Evolutionary conservation across 2,888 invertebrate genomes (phyloP).

Genomic region (Itoplectis maculator): DNA sequence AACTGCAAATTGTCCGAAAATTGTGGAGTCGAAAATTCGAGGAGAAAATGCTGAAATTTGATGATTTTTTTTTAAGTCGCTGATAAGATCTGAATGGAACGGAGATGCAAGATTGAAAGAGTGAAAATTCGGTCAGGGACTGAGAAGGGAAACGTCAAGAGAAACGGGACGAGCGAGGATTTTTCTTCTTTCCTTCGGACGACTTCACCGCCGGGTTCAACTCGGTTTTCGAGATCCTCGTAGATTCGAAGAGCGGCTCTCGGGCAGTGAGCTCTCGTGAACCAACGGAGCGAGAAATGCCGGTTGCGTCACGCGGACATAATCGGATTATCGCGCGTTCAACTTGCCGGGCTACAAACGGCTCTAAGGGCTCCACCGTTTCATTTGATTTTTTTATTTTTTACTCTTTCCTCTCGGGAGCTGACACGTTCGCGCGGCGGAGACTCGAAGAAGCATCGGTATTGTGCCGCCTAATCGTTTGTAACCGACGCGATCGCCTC

Average conservation of each 20-base stretch:
- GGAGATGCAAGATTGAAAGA: too few species aligned
- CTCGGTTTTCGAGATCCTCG: background rate
- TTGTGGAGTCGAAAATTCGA: too few species aligned
- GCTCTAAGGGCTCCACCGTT: constrained; percentile 30
- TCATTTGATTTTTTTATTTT: constrained; percentile 42
- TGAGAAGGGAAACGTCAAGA: too few species aligned
- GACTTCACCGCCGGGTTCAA: too few species aligned
- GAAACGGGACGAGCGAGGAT: too few species aligned
- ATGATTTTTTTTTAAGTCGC: too few species aligned
- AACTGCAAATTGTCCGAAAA: too few species aligned
- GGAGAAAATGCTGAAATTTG: too few species aligned
- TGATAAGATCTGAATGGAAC: too few species aligned
- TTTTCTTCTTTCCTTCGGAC: too few species aligned
- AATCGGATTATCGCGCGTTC: constrained; percentile 68
- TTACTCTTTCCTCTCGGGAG: background rate
- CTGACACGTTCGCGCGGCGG: constrained; percentile 17
- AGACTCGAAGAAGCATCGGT: constrained; percentile 20
- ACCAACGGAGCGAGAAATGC: constrained; percentile 28
- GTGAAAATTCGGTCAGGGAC: too few species aligned
- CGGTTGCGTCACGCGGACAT: constrained; percentile 66
- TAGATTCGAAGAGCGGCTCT: constrained; percentile 24
- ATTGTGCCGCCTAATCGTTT: constrained; percentile 23
- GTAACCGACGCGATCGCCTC: constrained; percentile 43
- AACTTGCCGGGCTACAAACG: constrained; percentile 64
- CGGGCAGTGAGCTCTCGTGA: too few species aligned